Evolutionary conservation across 2,888 invertebrate species (phyloP), one percentile per base, ranked within the genome.

Genomic region (Stenurella melanura): DNA sequence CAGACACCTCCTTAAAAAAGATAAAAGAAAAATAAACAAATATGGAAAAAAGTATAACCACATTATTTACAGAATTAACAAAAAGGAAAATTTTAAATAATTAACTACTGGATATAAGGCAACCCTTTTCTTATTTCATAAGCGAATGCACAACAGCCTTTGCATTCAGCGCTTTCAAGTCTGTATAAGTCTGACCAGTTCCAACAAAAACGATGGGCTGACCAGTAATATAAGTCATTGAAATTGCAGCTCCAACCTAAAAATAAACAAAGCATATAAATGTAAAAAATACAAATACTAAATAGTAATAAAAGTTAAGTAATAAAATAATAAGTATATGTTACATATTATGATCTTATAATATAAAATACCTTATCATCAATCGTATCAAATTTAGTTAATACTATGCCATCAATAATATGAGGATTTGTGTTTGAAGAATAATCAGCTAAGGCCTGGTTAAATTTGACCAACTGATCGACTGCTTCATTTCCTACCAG

Each of bases 401-500:
- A 92, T 12, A 99, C 98, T 84, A 99, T 99, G 68, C 99, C 99
- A 90, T 99, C 99, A 84, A 99, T 98, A 61, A 97, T 93, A 87
- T 97, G 97, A 0, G 98, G 97, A 88, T 94, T 94, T 0, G 94
- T 92, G 72, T 84, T 89, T 0, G 94, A 93, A 72, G 93, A 93
- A 90, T 96, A 96, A 90, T 99, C 99, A 9, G 98, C 98, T 58
- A 99, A 91, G 0, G 99, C 97, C 89, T 97, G 97, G 91, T 99
- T 99, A 91, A 99, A 99, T 91, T 99, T 99, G 0, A 97, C 96
- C 63, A 99, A 92, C 89, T 99, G 99, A 91, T 99, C 99, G 21
- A 99, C 99, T 17, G 99, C 99, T 88, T 99, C 99, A 89, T 99
- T 99, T 34, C 99, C 99, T 0, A 99, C 99, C n/a, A 99, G 91